These are phyloP conservation scores for Synanthedon myopaeformis DNA, from an alignment of 2,888 invertebrate genomes.

Conservation along the genomic window DNA sequence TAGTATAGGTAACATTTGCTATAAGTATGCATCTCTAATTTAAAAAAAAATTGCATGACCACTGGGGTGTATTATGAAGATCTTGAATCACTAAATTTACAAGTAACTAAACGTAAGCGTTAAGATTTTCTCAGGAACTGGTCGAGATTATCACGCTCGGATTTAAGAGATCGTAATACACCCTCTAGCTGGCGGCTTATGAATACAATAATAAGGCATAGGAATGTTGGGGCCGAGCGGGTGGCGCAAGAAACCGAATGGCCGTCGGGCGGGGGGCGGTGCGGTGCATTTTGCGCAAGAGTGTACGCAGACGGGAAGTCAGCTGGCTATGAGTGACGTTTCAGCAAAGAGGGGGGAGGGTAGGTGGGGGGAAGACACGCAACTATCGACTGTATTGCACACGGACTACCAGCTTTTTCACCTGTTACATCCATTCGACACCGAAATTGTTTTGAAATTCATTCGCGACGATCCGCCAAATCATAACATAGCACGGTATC, in stretches of 20 bases:
- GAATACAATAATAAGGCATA: no score
- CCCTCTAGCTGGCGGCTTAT: no score
- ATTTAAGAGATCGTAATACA: no score
- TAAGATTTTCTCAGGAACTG: no score
- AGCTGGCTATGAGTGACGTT: slow-evolving; percentile 29
- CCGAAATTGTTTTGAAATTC: slow-evolving; percentile 25
- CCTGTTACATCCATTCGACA: slow-evolving; percentile 10
- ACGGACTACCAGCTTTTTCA: not conserved
- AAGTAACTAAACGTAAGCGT: no score
- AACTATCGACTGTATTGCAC: not conserved
- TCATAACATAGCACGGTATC: slow-evolving; percentile 27
- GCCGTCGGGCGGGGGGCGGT: slow-evolving; percentile 8
- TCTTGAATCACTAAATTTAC: no score
- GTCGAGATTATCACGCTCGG: no score
- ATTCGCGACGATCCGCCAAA: slow-evolving; percentile 23
- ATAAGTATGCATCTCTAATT: no score
- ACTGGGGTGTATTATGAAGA: no score
- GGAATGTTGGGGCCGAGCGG: not conserved
- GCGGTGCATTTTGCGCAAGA: slow-evolving; percentile 35
- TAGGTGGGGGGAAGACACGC: not conserved
- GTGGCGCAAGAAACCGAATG: slow-evolving; percentile 3
- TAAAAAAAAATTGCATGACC: no score
- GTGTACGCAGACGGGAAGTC: slow-evolving; percentile 30
- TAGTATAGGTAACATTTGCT: not conserved
- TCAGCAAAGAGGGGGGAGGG: not conserved